These are phyloP conservation scores for Pteronura brasiliensis DNA, from an alignment of 2,113 vertebrate species.

Conservation along the genomic window DNA sequence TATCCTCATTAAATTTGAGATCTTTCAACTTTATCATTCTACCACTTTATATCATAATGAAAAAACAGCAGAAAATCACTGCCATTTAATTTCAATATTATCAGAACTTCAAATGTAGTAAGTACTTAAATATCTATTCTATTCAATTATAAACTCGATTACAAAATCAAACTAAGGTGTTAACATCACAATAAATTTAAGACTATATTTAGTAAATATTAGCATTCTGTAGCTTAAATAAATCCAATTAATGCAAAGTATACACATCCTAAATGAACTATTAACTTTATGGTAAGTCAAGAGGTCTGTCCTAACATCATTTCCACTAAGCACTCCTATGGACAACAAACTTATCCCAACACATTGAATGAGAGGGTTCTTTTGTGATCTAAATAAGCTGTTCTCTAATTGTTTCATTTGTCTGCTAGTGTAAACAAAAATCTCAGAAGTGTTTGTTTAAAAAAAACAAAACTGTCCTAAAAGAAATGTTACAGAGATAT, in stretches of 20 bases:
- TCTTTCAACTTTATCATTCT: not conserved
- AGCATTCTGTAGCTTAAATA: conserved; percentile 30
- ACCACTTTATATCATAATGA: not conserved
- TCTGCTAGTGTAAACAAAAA: not conserved
- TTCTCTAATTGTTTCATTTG: not conserved
- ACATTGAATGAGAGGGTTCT: not conserved
- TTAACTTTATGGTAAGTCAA: not conserved
- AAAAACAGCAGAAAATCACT: not conserved
- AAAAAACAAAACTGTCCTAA: not conserved
- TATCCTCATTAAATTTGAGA: not conserved
- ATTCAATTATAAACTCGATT: not conserved
- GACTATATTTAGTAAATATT: not conserved
- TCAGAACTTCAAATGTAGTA: not conserved
- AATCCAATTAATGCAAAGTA: not conserved
- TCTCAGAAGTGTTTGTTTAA: not conserved
- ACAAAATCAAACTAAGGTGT: conserved; percentile 23
- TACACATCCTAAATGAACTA: not conserved
- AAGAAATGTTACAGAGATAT: conserved; percentile 6
- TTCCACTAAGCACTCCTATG: not conserved
- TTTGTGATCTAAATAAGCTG: not conserved
- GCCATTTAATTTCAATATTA: not conserved
- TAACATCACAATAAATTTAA: not conserved
- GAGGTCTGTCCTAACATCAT: not conserved
- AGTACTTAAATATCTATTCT: not conserved
- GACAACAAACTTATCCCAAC: not conserved